Evolutionary conservation across 2,888 invertebrate species (phyloP), one percentile per base, ranked within the genome.

Genomic region (Byasa hedistus): DNA sequence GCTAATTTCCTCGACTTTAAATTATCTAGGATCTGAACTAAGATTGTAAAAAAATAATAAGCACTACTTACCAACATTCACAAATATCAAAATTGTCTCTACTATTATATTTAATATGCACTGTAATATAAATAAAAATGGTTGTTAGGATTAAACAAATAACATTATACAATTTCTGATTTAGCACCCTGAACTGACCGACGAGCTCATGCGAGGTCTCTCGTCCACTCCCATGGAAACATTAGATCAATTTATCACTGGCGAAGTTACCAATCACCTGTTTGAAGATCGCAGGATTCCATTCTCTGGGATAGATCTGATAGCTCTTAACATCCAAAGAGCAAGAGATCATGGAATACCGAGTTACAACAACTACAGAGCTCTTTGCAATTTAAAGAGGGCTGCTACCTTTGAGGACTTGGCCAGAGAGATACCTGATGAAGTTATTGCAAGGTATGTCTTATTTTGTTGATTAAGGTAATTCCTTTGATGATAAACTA

Each of bases 221-320:
- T 93, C 97, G 0, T 95, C 97, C 0, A 97, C 97, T 0, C 97
- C 98, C 0, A 97, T 98, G 96, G 98, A 98, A 86, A 96, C 96
- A 1, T 88, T 98, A 61, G 98, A 98, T 88, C 97, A 98, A 83
- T 98, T 98, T 82, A 96, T 98, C 74, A 98, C 98, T 0, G 97
- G 97, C 0, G 98, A 98, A 92, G 97, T 98, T 1, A 97, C 98
- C 12, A 98, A 98, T 86, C 98, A 98, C 86, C 90, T 98, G 65
- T 98, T 98, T 82, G 98, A 98, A 84, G 96, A 98, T 79, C 93
- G 95, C 21, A 95, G 95, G 70, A 95, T 96, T 71, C 97, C 98
- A 0, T 98, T 98, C 87, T 98, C 98, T 0, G 98, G 98, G 12
- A 92, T 98, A 68, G 98, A 98, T 87, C 91, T 98, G 63, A 94